Evolutionary conservation across 2,888 invertebrate species (phyloP).

Genomic region (Agriopis marginaria): DNA sequence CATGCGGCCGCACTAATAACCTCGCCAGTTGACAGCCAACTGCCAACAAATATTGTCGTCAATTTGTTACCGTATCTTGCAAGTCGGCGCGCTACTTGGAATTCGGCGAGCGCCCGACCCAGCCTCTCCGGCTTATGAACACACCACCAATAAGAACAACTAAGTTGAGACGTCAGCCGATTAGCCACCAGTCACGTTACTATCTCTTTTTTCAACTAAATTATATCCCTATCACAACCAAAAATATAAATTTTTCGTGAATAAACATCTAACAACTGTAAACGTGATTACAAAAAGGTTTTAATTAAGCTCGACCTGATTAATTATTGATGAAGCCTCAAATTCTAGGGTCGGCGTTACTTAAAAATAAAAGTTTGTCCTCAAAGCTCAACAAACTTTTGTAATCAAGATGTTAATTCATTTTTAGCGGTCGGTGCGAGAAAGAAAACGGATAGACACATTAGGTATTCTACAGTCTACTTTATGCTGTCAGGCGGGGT

Average conservation of each 20-base stretch:
- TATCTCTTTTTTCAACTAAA: conserved; percentile 68
- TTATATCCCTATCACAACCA: conserved; percentile 50
- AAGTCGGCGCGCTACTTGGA: conserved; percentile 69
- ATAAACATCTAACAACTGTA: conserved; percentile 15
- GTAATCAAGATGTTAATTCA: conserved; percentile 48
- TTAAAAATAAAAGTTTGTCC: conserved; percentile 41
- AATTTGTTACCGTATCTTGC: conserved; percentile 77
- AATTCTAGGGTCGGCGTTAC: conserved; percentile 37
- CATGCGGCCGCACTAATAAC: conserved; percentile 70
- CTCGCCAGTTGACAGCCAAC: conserved; percentile 68
- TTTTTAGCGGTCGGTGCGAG: conserved; percentile 40
- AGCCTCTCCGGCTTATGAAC: conserved; percentile 73
- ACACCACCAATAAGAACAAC: conserved; percentile 80
- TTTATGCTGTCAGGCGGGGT: conserved; percentile 70
- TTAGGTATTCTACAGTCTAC: conserved; percentile 80
- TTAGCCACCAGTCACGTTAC: conserved; percentile 75
- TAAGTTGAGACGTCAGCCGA: conserved; percentile 81
- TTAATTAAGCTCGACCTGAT: conserved; percentile 48
- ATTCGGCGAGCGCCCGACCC: conserved; percentile 73
- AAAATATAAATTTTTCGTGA: background rate
- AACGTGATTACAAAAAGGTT: conserved; percentile 22
- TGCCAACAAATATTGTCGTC: conserved; percentile 81
- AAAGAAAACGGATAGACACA: conserved; percentile 59
- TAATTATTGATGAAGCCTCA: conserved; percentile 47
- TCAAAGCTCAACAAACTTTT: conserved; percentile 44